Conservation (phyloP, 2,888 invertebrate genomes). For the Atrina japonica region DNA sequence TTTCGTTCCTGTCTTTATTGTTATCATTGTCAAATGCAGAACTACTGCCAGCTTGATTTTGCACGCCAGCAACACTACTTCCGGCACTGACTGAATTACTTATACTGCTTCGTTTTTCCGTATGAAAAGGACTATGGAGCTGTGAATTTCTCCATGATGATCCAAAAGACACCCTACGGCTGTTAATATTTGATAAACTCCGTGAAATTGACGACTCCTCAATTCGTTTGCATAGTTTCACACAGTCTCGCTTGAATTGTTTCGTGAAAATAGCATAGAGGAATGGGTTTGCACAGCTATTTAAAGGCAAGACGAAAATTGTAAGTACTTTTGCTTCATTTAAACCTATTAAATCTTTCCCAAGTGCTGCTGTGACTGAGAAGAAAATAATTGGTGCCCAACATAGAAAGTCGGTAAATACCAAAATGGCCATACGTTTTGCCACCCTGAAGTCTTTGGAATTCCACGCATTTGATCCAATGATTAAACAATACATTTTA, state of each 20-base stretch:
- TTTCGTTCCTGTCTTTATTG: conserved; percentile 14
- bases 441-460: conserved; percentile 98
- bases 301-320: conserved; percentile 96
- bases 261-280: conserved; percentile 98
- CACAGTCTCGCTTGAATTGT: conserved; percentile 98
- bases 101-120: conserved; percentile 60
- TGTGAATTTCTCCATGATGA: conserved; percentile 55
- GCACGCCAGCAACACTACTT: conserved; percentile 57
- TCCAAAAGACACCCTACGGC: conserved; percentile 59
- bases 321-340: conserved; percentile 98
- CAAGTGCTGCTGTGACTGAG: conserved; percentile 95
- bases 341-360: conserved; percentile 92
- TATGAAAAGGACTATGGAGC: conserved; percentile 56
- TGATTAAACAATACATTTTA: conserved; percentile 98
- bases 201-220: conserved; percentile 84
- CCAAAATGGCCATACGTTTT: conserved; percentile 96
- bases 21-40: conserved; percentile 7
- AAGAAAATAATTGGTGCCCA: conserved; percentile 99
- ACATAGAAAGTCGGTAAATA: conserved; percentile 98
- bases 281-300: conserved; percentile 98
- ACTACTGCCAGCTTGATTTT: conserved; percentile 36
- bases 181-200: conserved; percentile 68
- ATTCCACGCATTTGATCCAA: conserved; percentile 97
- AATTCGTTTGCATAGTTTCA: conserved; percentile 96
- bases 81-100: conserved; percentile 57